Conservation (phyloP, 1,140 invertebrate species). For the Drosophila pallidifrons region DNA sequence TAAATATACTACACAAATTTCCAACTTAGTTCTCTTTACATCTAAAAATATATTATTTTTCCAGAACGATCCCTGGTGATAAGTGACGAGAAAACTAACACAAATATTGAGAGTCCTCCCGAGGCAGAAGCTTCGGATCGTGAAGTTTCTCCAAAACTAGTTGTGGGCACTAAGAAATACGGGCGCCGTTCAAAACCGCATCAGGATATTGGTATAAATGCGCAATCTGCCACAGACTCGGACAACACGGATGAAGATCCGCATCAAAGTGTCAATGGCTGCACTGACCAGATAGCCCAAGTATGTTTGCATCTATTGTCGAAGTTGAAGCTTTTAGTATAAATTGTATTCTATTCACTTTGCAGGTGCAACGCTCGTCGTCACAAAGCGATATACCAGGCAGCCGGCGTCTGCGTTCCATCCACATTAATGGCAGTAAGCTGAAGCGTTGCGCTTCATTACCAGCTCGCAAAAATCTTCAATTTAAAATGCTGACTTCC, state of each 20-base stretch:
- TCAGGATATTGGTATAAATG: constrained; percentile 62
- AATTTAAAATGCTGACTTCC: constrained; percentile 47
- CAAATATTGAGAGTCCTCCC: constrained; percentile 84
- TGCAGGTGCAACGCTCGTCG: constrained; percentile 85
- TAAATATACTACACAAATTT: background rate
- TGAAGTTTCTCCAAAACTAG: constrained; percentile 90
- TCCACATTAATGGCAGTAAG: constrained; percentile 84
- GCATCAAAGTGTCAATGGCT: constrained; percentile 60
- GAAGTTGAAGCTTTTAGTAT: background rate
- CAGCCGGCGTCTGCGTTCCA: constrained; percentile 80
- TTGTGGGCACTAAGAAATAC: constrained; percentile 91
- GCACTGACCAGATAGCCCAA: constrained; percentile 55
- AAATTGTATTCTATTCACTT: background rate
- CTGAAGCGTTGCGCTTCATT: constrained; percentile 86
- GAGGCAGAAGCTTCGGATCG: constrained; percentile 88
- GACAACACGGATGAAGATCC: constrained; percentile 77
- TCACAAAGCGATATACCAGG: constrained; percentile 86
- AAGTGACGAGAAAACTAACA: constrained; percentile 54
- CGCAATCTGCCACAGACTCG: constrained; percentile 76
- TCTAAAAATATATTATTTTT: constrained; percentile 41
- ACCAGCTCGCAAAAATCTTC: constrained; percentile 80
- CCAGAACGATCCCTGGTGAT: constrained; percentile 76
- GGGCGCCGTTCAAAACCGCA: constrained; percentile 89
- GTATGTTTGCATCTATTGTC: constrained; percentile 27
- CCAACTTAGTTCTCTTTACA: background rate